A percentile compares a stretch with the other conserved stretches of the same genome.
Evolutionary conservation across 2,888 invertebrate genomes (phyloP).

Genomic region (Polydrusus tereticollis): DNA sequence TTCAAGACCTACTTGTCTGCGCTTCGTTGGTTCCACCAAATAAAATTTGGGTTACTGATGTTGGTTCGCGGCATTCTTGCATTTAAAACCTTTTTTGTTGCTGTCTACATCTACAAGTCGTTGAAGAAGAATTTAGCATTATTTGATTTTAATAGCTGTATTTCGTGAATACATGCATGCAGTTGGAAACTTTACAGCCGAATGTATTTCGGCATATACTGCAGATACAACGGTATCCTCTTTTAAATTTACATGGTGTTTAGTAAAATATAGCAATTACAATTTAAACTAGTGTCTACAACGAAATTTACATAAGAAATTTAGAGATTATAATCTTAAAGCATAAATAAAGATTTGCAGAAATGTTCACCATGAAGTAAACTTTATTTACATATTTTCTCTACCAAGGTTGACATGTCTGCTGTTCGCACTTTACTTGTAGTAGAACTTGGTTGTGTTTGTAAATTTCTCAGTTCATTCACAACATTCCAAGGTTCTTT

Average conservation of each 20-base stretch:
- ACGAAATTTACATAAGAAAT: too few relatives aligned
- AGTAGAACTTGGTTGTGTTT: slow-evolving; percentile 49
- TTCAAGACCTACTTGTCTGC: slow-evolving; percentile 55
- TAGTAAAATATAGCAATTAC: too few relatives aligned
- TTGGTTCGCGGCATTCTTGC: slow-evolving; percentile 28
- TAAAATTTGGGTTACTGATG: slow-evolving; percentile 35
- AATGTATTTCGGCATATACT: too few relatives aligned
- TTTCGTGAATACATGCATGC: background rate
- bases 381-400: slow-evolving; percentile 22
- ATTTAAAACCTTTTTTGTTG: slow-evolving; percentile 22
- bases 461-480: slow-evolving; percentile 49
- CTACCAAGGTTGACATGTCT: slow-evolving; percentile 48
- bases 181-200: too few relatives aligned
- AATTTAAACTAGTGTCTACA: too few relatives aligned
- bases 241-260: too few relatives aligned
- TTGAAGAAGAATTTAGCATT: background rate
- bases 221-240: too few relatives aligned
- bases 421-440: slow-evolving; percentile 44
- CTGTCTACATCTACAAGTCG: background rate
- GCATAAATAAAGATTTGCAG: background rate
- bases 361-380: background rate
- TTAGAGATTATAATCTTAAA: too few relatives aligned
- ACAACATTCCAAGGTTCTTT: slow-evolving; percentile 50
- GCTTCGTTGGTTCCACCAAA: slow-evolving; percentile 33
- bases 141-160: slow-evolving; percentile 27